phyloP scores from a whole-genome alignment of 2,797 vertebrate genomes.

The Tolypeutes matacus region DNA sequence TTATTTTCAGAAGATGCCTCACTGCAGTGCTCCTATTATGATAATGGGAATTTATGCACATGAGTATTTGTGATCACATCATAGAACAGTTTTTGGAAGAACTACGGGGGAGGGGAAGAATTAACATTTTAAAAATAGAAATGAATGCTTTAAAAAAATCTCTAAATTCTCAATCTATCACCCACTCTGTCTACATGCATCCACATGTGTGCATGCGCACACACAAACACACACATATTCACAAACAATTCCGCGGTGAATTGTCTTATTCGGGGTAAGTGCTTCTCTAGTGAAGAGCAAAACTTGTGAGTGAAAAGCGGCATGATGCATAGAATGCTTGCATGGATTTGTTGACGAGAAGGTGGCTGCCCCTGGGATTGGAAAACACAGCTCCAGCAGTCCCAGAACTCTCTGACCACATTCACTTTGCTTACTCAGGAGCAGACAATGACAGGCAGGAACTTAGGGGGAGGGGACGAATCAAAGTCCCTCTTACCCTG shows the following conservation, averaged over 20 bases:
- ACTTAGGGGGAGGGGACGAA: conserved; percentile 85
- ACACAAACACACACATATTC: background rate
- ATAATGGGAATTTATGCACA: conserved; percentile 82
- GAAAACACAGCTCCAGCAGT: conserved; percentile 82
- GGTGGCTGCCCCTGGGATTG: conserved; percentile 85
- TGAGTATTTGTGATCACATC: conserved; percentile 84
- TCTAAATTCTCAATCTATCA: conserved; percentile 63
- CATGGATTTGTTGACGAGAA: conserved; percentile 86
- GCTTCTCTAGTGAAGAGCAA: conserved; percentile 83
- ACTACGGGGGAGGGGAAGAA: conserved; percentile 42
- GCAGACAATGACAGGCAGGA: conserved; percentile 87
- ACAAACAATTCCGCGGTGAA: conserved; percentile 76
- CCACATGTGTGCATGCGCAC: background rate
- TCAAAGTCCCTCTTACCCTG: conserved; percentile 86
- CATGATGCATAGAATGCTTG: conserved; percentile 84
- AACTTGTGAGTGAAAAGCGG: conserved; percentile 85
- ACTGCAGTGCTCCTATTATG: conserved; percentile 76
- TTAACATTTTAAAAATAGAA: conserved; percentile 71
- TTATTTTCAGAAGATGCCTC: conserved; percentile 80
- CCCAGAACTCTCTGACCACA: conserved; percentile 78
- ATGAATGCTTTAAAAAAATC: conserved; percentile 54
- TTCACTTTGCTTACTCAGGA: conserved; percentile 88
- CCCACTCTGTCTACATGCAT: background rate
- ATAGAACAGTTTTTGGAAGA: conserved; percentile 77
- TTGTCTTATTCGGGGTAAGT: conserved; percentile 86